phyloP scores from a whole-genome alignment of 2,113 vertebrate species.

The Istiophorus platypterus region DNA sequence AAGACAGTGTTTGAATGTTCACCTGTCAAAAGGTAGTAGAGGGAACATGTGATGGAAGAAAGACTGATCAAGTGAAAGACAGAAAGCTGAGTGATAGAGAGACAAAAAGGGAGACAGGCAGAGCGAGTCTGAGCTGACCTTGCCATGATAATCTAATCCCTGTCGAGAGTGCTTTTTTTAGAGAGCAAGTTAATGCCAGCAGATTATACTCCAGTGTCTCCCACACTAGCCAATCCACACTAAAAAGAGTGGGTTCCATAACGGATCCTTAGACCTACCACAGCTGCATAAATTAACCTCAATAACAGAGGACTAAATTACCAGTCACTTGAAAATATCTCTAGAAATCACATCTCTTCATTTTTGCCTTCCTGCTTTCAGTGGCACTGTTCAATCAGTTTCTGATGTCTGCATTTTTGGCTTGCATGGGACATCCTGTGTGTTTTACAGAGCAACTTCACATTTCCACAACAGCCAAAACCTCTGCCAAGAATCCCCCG shows the following conservation, averaged over 20 bases:
- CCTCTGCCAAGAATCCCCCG: background rate
- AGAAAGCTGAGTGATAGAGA: slow-evolving; percentile 54
- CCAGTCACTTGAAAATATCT: background rate
- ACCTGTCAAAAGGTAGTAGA: slow-evolving; percentile 1
- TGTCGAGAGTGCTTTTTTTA: slow-evolving; percentile 88
- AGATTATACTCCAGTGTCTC: slow-evolving; percentile 85
- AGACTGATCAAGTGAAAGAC: slow-evolving; percentile 38
- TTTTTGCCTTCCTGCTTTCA: slow-evolving; percentile 12
- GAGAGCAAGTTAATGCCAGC: slow-evolving; percentile 87
- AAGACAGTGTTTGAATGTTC: background rate
- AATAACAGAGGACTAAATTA: background rate
- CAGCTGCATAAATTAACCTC: slow-evolving; percentile 19
- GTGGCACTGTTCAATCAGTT: background rate
- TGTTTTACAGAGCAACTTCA: slow-evolving; percentile 6
- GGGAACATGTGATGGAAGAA: background rate
- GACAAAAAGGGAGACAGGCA: slow-evolving; percentile 69
- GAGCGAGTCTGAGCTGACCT: slow-evolving; percentile 81
- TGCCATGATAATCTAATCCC: slow-evolving; percentile 88
- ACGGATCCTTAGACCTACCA: slow-evolving; percentile 41
- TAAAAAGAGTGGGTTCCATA: slow-evolving; percentile 60
- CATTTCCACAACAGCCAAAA: slow-evolving; percentile 44
- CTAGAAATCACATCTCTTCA: slow-evolving; percentile 19
- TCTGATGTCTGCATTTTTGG: slow-evolving; percentile 16
- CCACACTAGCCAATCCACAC: slow-evolving; percentile 80
- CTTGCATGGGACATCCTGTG: background rate